Base-by-base conservation (phyloP, 2,888 invertebrate genomes). In the Dicranocentrus wangi region DNA sequence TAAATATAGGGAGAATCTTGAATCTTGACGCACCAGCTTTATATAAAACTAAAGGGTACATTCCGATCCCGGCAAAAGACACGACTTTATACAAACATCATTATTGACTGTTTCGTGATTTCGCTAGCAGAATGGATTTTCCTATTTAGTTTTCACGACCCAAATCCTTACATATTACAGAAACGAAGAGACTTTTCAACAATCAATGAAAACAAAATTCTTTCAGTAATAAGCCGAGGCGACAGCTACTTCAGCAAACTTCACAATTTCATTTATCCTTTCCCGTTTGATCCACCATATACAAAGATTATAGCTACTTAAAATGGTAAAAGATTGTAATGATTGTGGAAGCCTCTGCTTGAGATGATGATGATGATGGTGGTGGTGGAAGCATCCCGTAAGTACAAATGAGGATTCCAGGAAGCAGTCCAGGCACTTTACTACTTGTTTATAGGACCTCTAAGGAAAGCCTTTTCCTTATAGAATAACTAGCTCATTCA, bases 361-460 rank as follows among this genome's bases (percentile, higher is more conserved):
- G 7, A 51, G 15, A 51, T 51, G 7, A 51, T 51, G n/a, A 55
- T 55, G 55, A 60, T 13, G 42, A 63, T 51, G 7, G 15, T 51
- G n/a, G 21, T 55, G 55, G 27, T 13, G 42, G 42, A 63, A 53
- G 43, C 43, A 27, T 60, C 60, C 42, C 63, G 43, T 63, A 63
- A 63, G 21, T 63, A 43, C 42, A 63, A 17, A 47, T 39, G 8
- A 47, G 17, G 32, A 19, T 47, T 73, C 73, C 65, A 65, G 63
- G 73, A 73, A 53, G 63, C 63, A 21, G 60, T 60, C 28, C 32
- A 27, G 60, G 7, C 1, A 23, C 15, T 58, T 60, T n/a, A n/a
- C n/a, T n/a, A n/a, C n/a, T n/a, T n/a, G n/a, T n/a, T n/a, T n/a
- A n/a, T n/a, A n/a, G n/a, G n/a, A n/a, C n/a, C n/a, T n/a, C n/a